Evolutionary conservation across 1,140 invertebrate species (phyloP), one percentile per base, ranked within the genome.

Genomic region (Brachionus paranguensis): DNA sequence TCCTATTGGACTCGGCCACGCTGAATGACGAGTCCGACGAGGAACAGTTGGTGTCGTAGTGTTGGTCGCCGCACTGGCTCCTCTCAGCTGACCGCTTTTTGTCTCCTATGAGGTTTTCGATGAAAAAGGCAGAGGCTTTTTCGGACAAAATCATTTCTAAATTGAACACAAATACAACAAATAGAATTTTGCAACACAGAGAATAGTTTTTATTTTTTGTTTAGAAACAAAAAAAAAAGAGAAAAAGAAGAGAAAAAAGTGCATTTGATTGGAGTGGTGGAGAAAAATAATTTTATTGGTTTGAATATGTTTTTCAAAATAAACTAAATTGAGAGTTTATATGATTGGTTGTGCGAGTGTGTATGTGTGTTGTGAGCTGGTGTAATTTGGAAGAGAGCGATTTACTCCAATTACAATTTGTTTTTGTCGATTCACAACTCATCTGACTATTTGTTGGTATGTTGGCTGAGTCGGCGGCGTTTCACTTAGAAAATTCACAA

Each of bases 51-150:
- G 24, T 37, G 43, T 50, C 72, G n/a, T 50, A 50, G 43, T 50
- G 53, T 10, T 53, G 14, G 29, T 50, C 33, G 37, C 4, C 24
- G 41, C 11, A 47, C 45, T 10, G 6, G 7, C 17, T 47, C n/a
- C 47, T 76, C 0, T 20, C 6, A 37, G 0, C 5, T 37, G 33
- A 6, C 33, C 5, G 53, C 78, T 81, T 81, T 24, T 81, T 68
- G 29, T 55, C 76, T 2, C 27, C 33, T 8, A 81, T 81, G 17
- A 81, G 37, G 14, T 81, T 81, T 27, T 81, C 78, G 2, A 81
- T 81, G 27, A 60, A 81, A 47, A 81, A 81, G 3, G 78, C 78
- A 10, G 78, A 81, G 24, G 78, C 78, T 27, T 81, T 81, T 64
- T 81, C 78, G 17, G 78, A 81, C 41, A 81, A n/a, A 14, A 81